Evolutionary conservation across 2,797 vertebrate genomes (phyloP), one percentile per base, ranked within the genome.

Genomic region (Holocentrus rufus): DNA sequence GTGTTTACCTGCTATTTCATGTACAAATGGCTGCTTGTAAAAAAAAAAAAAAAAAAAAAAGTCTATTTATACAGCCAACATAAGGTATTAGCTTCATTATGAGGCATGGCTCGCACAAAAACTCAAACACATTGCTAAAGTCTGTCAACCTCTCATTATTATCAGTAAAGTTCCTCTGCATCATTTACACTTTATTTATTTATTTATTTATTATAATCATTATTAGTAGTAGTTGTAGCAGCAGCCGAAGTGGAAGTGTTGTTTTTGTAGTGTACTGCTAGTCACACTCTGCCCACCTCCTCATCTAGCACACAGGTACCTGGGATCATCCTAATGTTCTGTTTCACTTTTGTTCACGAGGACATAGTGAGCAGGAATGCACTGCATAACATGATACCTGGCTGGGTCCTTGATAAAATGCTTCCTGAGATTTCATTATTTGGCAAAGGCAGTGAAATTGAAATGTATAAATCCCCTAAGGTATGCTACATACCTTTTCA

Each of bases 391-490:
- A 57, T 76, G 67, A 86, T 74, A 73, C 72, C 49, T 54, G 44
- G 50, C 49, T 54, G 44, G 50, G 34, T 44, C 49, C 18, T 53
- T 73, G 75, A 82, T 72, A 72, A 79, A 81, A 81, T 62, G 44
- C 77, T 78, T 83, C 66, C 67, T 82, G 75, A 53, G 69, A 80
- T 80, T 65, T 82, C 36, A 65, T 65, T 75, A 46, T 80, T 82
- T 87, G 79, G 77, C 76, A 76, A 68, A 46, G 63, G 34, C 59
- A 73, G 14, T 63, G 65, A 79, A 65, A 76, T 44, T 80, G 77
- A 83, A 77, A 77, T 81, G 76, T 80, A 65, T 74, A 88, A 90
- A 88, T 89, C 87, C 83, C 82, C 79, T 74, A 46, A 83, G 84
- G 85, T 88, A 91, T 89, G 85, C 49, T 77, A 81, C 77, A 86